These are phyloP conservation scores for Escarpia spicata DNA, from an alignment of 2,888 invertebrate genomes.

Conservation along the genomic window DNA sequence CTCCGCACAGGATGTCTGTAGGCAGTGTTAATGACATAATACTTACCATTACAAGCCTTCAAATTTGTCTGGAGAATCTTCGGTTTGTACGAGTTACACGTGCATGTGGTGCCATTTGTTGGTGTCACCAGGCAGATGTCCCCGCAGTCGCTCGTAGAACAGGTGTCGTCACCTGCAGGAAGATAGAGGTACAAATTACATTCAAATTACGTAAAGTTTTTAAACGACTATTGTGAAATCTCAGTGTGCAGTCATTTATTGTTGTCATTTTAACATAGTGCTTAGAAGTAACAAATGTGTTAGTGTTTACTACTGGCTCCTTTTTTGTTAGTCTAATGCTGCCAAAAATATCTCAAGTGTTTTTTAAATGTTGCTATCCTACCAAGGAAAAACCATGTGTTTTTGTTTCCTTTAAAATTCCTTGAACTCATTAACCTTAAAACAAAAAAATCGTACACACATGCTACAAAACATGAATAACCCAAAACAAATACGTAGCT, in stretches of 20 bases:
- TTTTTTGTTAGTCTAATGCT: too few relatives aligned
- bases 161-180: slow-evolving; percentile 39
- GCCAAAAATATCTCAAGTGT: too few relatives aligned
- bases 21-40: background rate
- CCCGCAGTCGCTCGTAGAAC: slow-evolving; percentile 47
- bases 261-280: background rate
- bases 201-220: background rate
- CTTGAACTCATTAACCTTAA: too few relatives aligned
- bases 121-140: slow-evolving; percentile 49
- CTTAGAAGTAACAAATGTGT: too few relatives aligned
- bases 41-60: background rate
- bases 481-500: too few relatives aligned
- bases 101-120: background rate
- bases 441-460: too few relatives aligned
- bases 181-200: background rate
- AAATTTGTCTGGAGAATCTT: slow-evolving; percentile 42
- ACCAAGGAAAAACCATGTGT: too few relatives aligned
- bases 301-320: too few relatives aligned
- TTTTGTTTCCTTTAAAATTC: too few relatives aligned
- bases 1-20: background rate
- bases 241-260: background rate
- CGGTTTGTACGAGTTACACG: slow-evolving; percentile 37
- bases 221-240: background rate
- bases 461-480: too few relatives aligned
- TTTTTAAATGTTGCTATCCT: too few relatives aligned